These are phyloP conservation scores for Paraescarpia echinospica DNA, from an alignment of 1,140 invertebrate genomes.

Conservation along the genomic window DNA sequence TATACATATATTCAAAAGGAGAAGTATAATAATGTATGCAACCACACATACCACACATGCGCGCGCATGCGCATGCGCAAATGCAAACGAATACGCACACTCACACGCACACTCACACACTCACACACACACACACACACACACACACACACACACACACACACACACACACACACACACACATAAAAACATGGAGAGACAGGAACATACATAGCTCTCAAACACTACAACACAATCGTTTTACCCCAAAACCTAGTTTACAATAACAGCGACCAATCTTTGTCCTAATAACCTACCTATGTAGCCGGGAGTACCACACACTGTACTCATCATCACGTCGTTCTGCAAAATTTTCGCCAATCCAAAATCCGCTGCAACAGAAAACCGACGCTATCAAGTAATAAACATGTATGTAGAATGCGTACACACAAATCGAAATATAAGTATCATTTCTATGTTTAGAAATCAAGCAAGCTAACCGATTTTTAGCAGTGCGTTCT, in stretches of 20 bases:
- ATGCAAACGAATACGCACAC: too few relatives aligned
- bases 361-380: slow-evolving; percentile 58
- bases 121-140: too few relatives aligned
- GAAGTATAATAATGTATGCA: too few relatives aligned
- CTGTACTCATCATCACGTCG: slow-evolving; percentile 53
- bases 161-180: too few relatives aligned
- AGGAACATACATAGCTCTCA: too few relatives aligned
- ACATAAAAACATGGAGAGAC: too few relatives aligned
- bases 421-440: neutral
- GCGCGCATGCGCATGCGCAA: neutral
- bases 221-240: too few relatives aligned
- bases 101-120: too few relatives aligned
- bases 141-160: too few relatives aligned
- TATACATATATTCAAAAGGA: neutral
- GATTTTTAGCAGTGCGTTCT: slow-evolving; percentile 59
- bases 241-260: too few relatives aligned
- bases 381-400: neutral
- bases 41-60: neutral
- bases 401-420: neutral
- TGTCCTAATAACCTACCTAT: neutral
- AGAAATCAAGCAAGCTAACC: slow-evolving; percentile 36
- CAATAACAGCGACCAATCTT: neutral
- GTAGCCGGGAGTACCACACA: slow-evolving; percentile 54
- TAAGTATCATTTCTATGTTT: too few relatives aligned
- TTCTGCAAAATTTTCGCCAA: slow-evolving; percentile 54